Conservation (phyloP, 2,113 vertebrate genomes). For the Chrysochloris asiatica region DNA sequence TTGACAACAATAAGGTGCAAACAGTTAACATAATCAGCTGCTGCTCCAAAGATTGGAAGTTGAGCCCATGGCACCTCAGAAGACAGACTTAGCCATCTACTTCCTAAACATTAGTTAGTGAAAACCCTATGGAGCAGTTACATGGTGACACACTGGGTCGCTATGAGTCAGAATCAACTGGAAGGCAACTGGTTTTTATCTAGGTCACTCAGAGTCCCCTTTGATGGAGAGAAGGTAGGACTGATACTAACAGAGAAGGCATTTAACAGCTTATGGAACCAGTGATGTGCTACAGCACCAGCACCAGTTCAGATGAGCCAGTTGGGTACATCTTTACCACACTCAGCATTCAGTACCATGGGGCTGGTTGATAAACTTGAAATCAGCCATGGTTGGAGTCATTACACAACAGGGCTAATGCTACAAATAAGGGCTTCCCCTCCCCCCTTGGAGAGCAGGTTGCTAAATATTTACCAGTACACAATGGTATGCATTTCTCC, state of each 20-base stretch:
- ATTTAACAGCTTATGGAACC: not conserved
- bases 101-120: no score
- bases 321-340: fast-evolving
- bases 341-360: fast-evolving
- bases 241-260: not conserved
- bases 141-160: not conserved
- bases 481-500: not conserved
- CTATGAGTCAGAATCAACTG: not conserved
- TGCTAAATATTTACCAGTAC: not conserved
- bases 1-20: no score
- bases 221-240: not conserved
- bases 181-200: not conserved
- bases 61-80: not conserved
- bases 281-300: not conserved
- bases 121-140: not conserved
- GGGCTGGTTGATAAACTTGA: not conserved
- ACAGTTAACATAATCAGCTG: no score
- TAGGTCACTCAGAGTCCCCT: not conserved
- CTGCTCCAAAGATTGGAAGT: not conserved
- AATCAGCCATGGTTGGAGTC: not conserved
- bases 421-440: no score
- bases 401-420: not conserved
- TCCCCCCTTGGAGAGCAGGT: not conserved
- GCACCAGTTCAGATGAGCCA: not conserved
- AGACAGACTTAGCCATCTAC: no score